Evolutionary conservation across 2,888 invertebrate species (phyloP), one percentile per base, ranked within the genome.

Genomic region (Syritta pipiens): DNA sequence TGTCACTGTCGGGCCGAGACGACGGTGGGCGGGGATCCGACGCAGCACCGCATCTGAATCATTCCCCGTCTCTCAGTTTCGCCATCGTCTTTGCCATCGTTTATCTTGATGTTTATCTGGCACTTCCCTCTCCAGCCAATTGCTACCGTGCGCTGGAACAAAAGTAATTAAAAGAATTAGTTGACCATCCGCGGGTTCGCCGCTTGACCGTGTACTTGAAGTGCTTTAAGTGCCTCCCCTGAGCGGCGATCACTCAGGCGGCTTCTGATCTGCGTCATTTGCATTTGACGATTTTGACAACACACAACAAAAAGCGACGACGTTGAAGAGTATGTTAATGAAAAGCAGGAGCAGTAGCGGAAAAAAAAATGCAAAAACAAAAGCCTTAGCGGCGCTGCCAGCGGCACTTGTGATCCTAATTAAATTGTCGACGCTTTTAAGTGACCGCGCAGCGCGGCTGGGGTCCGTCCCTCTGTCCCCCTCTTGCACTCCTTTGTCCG

Each of bases 351-450:
- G n/a, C n/a, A n/a, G n/a, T n/a, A n/a, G n/a, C 42, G 55, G 57
- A 44, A 40, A 53, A 77, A 77, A 63, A 77, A 69, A 77, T 44
- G 62, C 55, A 24, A 9, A 20, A 12, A 28, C 9, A 14, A 22
- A 49, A 24, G 37, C 30, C 22, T n/a, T n/a, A n/a, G n/a, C n/a
- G n/a, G n/a, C n/a, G n/a, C n/a, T n/a, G n/a, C n/a, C 44, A 22
- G 59, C 75, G 68, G 76, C 59, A 59, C 71, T 77, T 71, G 44
- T 77, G 71, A 77, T 77, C 76, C 24, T 77, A 77, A 77, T 77
- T 77, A 77, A 46, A 77, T 77, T 76, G 76, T 35, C 57, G 42
- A 51, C 20, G 59, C 44, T 59, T 65, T 71, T 14, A 59, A 71
- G 59, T 71, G 59, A 10, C 71, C 51, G 35, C 49, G n/a, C n/a